Evolutionary conservation across 1,140 invertebrate genomes (phyloP), one percentile per base, ranked within the genome.

Genomic region (Ectropis grisescens): DNA sequence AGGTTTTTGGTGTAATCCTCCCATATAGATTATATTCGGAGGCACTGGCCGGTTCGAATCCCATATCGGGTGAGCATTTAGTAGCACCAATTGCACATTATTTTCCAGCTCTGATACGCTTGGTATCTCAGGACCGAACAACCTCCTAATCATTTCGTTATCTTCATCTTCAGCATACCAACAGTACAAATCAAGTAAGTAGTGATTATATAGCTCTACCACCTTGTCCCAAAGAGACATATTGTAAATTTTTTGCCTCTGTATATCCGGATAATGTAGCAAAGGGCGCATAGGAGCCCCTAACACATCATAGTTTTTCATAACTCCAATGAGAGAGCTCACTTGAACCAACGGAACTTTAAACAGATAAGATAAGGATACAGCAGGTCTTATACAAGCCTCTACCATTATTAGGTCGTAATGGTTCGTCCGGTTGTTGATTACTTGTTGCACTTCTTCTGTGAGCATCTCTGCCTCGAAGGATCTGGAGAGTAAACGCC

Each of bases 11-110:
- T 88, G 87, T 42, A 89, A 61, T 1, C 86, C 86, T 0, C 87
- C 87, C 9, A 89, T 62, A 41, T 87, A 85, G 9, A 88, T 62
- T 13, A 88, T 71, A 51, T 76, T 85, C 1, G 85, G 83, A 0
- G 85, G 44, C 15, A 82, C 60, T 0, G 86, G 84, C 6, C 75
- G 62, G 0, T 84, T 71, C 13, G 76, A 72, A 12, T 80, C 74
- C 4, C 87, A 48, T 0, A 82, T 74, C 13, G 82, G 82, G 48
- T 89, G 83, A 11, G 64, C 79, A 39, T 89, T 89, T 0, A 86
- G 52, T 15, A 89, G 55, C 11, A 88, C 50, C 42, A 86, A 42
- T 2, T 80, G 32, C 6, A 64, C 50, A 13, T 67, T 57, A 6
- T 54, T 41, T 11, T 28, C 36, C 8, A 69, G 32, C n/a, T 56